phyloP scores from a whole-genome alignment of 2,113 vertebrate species.

The Cephalopholis sonnerati region DNA sequence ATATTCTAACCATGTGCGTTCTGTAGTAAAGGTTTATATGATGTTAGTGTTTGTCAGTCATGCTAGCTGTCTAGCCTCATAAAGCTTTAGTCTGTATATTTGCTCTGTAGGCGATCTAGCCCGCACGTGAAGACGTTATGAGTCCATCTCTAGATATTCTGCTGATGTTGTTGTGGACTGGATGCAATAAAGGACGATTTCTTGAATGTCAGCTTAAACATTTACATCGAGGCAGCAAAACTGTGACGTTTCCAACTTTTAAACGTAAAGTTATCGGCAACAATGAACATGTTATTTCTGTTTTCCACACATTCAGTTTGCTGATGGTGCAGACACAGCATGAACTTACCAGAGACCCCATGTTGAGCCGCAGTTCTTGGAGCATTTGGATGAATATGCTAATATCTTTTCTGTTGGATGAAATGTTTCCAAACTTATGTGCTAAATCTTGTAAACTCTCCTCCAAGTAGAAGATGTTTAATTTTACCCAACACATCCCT shows the following conservation, averaged over 20 bases:
- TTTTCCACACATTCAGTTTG: neutral
- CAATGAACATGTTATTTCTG: neutral
- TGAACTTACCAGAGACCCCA: constrained; percentile 78
- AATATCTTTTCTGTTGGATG: constrained; percentile 86
- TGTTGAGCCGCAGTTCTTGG: constrained; percentile 78
- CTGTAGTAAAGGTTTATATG: neutral
- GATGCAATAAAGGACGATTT: no score
- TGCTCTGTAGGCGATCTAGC: neutral
- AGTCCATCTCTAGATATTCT: neutral
- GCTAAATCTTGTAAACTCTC: constrained; percentile 82
- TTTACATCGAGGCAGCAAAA: neutral
- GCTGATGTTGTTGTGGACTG: neutral
- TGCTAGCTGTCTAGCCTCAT: neutral
- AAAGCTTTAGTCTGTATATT: neutral
- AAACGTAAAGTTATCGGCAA: neutral
- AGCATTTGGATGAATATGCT: constrained; percentile 83
- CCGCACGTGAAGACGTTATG: neutral
- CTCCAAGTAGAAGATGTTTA: constrained; percentile 85
- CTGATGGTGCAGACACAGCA: neutral
- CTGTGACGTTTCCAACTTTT: neutral
- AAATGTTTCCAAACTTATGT: constrained; percentile 86
- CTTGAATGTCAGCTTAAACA: neutral
- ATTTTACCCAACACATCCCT: constrained; percentile 85
- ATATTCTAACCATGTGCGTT: neutral
- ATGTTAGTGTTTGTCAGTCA: neutral